A percentile compares a stretch with the other conserved stretches of the same genome.
These are phyloP conservation scores for Coluber constrictor DNA, from an alignment of 2,797 vertebrate genomes.

Conservation along the genomic window DNA sequence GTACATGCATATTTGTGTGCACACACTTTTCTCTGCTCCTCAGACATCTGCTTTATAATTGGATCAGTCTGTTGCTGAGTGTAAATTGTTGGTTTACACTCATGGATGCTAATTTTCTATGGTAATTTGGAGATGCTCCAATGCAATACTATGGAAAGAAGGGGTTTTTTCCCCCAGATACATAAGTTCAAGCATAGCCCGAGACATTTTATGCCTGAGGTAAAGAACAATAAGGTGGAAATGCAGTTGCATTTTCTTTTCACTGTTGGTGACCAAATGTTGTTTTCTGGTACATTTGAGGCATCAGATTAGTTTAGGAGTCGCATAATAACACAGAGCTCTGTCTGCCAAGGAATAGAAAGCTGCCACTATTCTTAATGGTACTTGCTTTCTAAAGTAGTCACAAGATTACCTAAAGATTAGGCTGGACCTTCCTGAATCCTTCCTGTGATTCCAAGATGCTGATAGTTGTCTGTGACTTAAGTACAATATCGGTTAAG, in stretches of 20 bases:
- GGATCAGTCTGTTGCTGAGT: not conserved
- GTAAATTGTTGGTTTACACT: not conserved
- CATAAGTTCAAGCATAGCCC: not conserved
- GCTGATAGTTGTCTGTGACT: not conserved
- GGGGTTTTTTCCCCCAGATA: not conserved
- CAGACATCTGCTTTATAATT: not conserved
- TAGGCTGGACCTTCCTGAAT: not conserved
- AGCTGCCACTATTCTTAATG: not conserved
- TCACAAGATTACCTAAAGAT: not conserved
- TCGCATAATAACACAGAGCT: not conserved
- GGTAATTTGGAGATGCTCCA: not conserved
- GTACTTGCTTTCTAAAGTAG: not conserved
- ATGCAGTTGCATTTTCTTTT: not conserved
- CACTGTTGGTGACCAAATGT: not conserved
- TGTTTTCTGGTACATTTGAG: not conserved
- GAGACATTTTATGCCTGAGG: not conserved
- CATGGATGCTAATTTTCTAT: not conserved
- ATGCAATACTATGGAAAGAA: not conserved
- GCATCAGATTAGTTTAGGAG: not conserved
- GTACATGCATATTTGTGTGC: not conserved
- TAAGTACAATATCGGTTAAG: not conserved
- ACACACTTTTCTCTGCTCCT: not conserved
- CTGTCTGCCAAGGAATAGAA: not conserved
- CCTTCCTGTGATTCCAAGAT: not conserved
- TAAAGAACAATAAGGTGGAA: not conserved